Conservation (phyloP, 2,113 vertebrate species). For the Notothenia coriiceps region DNA sequence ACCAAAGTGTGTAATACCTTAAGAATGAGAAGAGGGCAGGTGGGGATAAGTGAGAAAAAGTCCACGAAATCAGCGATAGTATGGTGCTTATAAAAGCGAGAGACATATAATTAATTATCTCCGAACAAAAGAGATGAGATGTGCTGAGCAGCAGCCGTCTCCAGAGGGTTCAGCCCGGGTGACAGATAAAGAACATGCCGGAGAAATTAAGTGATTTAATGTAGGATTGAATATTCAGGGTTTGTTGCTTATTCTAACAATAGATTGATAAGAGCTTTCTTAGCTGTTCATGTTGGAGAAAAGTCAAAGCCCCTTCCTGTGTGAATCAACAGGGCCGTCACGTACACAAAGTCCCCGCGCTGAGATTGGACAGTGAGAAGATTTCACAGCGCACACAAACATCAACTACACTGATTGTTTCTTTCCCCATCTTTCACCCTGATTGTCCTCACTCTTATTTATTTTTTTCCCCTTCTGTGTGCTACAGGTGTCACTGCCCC, state of each 20-base stretch:
- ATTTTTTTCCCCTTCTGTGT: constrained; percentile 1
- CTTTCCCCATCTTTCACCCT: constrained; percentile 38
- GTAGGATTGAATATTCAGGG: constrained; percentile 59
- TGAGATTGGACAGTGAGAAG: constrained; percentile 30
- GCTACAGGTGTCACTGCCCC: constrained; percentile 88
- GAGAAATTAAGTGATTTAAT: constrained; percentile 64
- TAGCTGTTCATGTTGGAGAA: constrained; percentile 14
- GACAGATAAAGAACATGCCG: constrained; percentile 59
- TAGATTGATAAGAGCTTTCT: constrained; percentile 41
- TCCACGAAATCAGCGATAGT: constrained; percentile 46
- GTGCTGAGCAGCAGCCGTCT: constrained; percentile 46
- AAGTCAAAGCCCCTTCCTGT: constrained; percentile 20
- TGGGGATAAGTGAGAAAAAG: constrained; percentile 15
- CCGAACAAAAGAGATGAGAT: constrained; percentile 67
- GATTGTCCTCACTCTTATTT: constrained; percentile 33
- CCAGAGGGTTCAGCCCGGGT: constrained; percentile 55
- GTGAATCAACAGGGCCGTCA: constrained; percentile 48
- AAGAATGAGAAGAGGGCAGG: constrained; percentile 29
- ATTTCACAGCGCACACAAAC: constrained; percentile 38
- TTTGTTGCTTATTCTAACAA: constrained; percentile 42
- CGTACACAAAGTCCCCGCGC: constrained; percentile 11
- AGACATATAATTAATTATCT: constrained; percentile 74
- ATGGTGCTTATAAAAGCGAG: constrained; percentile 43
- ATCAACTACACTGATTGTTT: constrained; percentile 59
- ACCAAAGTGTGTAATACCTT: constrained; percentile 42